Evolutionary conservation across 2,888 invertebrate species (phyloP), one percentile per base, ranked within the genome.

Genomic region (Ceraclea dissimilis): DNA sequence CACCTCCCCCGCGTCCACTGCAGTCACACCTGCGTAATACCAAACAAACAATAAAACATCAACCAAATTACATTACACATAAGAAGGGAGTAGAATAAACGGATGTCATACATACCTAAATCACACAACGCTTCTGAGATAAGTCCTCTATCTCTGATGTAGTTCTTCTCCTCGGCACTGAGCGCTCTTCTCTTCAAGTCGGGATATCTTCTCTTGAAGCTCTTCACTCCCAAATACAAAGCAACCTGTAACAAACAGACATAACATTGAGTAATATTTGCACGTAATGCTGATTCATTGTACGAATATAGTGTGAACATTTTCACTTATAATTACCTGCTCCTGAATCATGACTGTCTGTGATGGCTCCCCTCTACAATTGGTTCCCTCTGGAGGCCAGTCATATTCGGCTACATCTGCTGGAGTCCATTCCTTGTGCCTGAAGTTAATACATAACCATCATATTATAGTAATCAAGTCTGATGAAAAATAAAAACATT

Each of bases 201-300:
- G n/a, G 92, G 89, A 74, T 93, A 93, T 68, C 96, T 94, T 62
- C 98, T 81, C 71, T 97, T 97, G 72, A 99, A 98, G 57, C 96
- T 95, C 69, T 94, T 96, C 31, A 98, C 90, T 39, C 90, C 91
- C 60, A 99, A 79, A 73, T 90, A 96, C 69, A 95, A 90, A 0
- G 94, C 92, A 60, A 99, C 88, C 62, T 62, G 31, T 34, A 55
- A 60, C 31, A 16, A 71, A 8, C 21, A 49, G n/a, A 1, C 26
- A 26, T 10, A 26, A 26, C 26, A 26, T 26, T 6, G 26, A 10
- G 26, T n/a, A n/a, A 26, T 26, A 10, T 26, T n/a, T 26, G 26
- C 26, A 6, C 26, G 26, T n/a, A n/a, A n/a, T n/a, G n/a, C n/a
- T n/a, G n/a, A n/a, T n/a, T n/a, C n/a, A n/a, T n/a, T 26, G 10